Base-by-base conservation (phyloP, 2,888 invertebrate species). In the Beris morrisii region DNA sequence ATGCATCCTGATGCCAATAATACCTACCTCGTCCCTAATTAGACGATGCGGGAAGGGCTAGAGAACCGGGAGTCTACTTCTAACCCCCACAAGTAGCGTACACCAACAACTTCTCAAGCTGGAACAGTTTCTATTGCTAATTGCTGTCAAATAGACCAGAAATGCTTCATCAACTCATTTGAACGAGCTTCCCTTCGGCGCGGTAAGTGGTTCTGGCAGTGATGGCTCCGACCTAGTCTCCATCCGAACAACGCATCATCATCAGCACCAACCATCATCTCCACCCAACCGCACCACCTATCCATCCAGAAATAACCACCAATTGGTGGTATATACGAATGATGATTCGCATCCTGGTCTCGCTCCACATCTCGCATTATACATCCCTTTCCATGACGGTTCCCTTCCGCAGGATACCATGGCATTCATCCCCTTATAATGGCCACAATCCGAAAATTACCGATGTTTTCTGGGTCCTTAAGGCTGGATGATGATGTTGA, bases 401-500 rank as follows among this genome's bases (percentile, higher is more conserved):
- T 31, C 54, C 22, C 56, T 13, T 12, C 44, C 28, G 50, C 38
- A 50, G 50, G 61, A 61, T 61, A 61, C 61, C 61, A 50, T 32
- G 38, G 38, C 61, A 61, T 61, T 61, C 61, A 61, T 61, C 61
- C 52, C 55, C 38, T 57, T 57, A 65, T 57, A 57, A 57, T 57
- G 22, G 61, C 67, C 69, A 69, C 69, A 69, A 69, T 69, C 69
- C 67, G 69, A 67, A 69, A 69, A 69, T 69, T 67, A 69, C 61
- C 61, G 63, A 57, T 65, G 65, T 65, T 65, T 57, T 65, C 48
- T n/a, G 9, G 48, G n/a, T 55, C 44, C 38, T 65, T 56, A 55
- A 63, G 43, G 22, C 38, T 9, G 38, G 38, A 38, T 38, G 38
- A 38, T 38, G 38, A 38, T 38, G 38, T 9, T 5, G 38, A 9